These are phyloP conservation scores for Sebastes miniatus DNA, from an alignment of 2,797 vertebrate species.

Conservation along the genomic window DNA sequence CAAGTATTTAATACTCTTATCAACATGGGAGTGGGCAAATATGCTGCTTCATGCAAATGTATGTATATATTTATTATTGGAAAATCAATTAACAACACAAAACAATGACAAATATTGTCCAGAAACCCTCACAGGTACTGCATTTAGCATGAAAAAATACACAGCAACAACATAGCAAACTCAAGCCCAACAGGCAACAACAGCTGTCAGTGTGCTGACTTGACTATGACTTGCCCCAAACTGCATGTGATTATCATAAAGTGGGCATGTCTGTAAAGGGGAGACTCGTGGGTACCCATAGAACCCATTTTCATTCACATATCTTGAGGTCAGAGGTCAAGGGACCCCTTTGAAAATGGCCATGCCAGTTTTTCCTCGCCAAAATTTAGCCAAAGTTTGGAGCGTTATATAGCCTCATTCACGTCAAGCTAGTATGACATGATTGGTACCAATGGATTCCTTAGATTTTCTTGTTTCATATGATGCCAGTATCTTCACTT, in stretches of 20 bases:
- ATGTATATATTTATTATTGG: too few species aligned
- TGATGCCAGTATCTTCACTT: background rate
- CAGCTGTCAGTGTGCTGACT: too few species aligned
- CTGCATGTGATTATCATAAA: too few species aligned
- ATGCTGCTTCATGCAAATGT: too few species aligned
- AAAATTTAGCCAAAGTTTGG: background rate
- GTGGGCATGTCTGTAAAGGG: too few species aligned
- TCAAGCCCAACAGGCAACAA: rapidly evolving
- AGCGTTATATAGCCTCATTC: background rate
- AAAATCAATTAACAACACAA: background rate
- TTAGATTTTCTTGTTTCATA: background rate
- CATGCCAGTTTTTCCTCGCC: background rate
- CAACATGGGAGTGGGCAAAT: too few species aligned
- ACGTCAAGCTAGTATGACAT: background rate
- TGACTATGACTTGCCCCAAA: too few species aligned
- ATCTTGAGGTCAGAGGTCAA: background rate
- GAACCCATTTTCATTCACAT: background rate
- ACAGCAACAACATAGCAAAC: too few species aligned
- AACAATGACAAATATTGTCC: background rate
- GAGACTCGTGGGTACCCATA: too few species aligned
- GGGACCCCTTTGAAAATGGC: too few species aligned
- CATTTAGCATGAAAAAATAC: too few species aligned
- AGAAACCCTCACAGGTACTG: background rate
- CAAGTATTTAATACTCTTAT: too few species aligned
- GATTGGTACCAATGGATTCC: background rate